These are phyloP conservation scores for Poeciliopsis infans DNA, from an alignment of 2,797 vertebrate species.

Conservation along the genomic window DNA sequence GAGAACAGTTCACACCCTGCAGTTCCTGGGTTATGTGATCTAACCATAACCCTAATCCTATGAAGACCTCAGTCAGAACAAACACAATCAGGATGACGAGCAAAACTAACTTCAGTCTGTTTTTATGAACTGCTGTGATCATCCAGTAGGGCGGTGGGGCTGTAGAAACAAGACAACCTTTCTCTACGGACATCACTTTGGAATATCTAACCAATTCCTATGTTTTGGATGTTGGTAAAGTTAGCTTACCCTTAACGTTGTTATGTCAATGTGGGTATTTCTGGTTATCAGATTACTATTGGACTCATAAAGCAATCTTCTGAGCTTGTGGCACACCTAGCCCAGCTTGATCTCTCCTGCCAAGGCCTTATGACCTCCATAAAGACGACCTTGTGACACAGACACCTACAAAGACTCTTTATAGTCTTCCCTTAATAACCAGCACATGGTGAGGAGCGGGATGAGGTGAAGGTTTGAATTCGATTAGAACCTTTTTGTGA, in stretches of 20 bases:
- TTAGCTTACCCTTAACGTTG: conserved; percentile 21
- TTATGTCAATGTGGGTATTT: conserved; percentile 34
- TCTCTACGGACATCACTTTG: not conserved
- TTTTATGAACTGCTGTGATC: not conserved
- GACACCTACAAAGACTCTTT: conserved; percentile 37
- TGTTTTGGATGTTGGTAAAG: conserved; percentile 7
- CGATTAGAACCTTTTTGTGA: conserved; percentile 43
- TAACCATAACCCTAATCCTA: too few relatives aligned
- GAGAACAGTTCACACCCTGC: not conserved
- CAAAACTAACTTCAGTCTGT: not conserved
- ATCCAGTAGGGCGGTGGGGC: not conserved
- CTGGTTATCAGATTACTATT: conserved; percentile 37
- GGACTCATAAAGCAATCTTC: not conserved
- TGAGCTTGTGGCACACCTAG: conserved; percentile 19
- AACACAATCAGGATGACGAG: not conserved
- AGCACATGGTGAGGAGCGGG: conserved; percentile 59
- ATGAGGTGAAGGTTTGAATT: conserved; percentile 50
- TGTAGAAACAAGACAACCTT: not conserved
- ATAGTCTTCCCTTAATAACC: conserved; percentile 51
- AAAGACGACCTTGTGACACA: conserved; percentile 57
- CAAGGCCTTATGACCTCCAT: conserved; percentile 43
- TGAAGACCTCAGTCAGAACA: not conserved
- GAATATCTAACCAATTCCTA: not conserved
- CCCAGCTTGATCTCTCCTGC: conserved; percentile 3
- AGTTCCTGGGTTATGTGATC: not conserved